Percentiles rank a stretch among this genome's conserved stretches.
phyloP scores from a whole-genome alignment of 2,888 invertebrate genomes.

The Cetonia aurata region DNA sequence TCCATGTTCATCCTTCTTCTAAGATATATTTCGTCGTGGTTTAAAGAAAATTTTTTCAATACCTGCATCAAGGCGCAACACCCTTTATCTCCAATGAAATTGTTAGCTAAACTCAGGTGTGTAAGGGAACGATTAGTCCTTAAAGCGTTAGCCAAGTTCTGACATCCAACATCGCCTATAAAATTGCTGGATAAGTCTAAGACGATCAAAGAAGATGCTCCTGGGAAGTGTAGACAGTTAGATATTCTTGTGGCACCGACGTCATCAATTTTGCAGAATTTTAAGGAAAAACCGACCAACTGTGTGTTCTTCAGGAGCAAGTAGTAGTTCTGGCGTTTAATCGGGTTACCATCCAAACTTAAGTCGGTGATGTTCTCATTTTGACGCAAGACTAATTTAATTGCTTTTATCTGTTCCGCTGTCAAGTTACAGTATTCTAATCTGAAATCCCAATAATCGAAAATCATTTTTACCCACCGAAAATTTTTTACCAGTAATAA shows the following conservation, averaged over 20 bases:
- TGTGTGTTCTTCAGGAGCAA: conserved; percentile 55
- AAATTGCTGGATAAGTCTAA: conserved; percentile 63
- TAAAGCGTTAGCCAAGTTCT: conserved; percentile 58
- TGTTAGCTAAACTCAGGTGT: conserved; percentile 59
- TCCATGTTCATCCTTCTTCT: conserved; percentile 51
- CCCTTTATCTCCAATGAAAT: conserved; percentile 58
- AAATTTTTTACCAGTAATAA: no score
- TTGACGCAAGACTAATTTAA: conserved; percentile 55
- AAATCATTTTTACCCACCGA: no score
- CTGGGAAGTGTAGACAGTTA: conserved; percentile 54
- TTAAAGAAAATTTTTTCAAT: conserved; percentile 58
- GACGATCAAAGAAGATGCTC: conserved; percentile 54
- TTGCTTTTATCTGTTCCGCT: conserved; percentile 56
- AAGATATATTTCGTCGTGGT: conserved; percentile 59
- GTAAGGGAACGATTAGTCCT: conserved; percentile 58
- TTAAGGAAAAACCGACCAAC: conserved; percentile 59
- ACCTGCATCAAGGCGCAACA: conserved; percentile 51
- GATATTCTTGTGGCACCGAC: conserved; percentile 57
- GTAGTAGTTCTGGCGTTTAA: conserved; percentile 59
- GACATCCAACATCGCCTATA: conserved; percentile 60
- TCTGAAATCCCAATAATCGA: conserved; percentile 50
- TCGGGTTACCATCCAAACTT: conserved; percentile 63
- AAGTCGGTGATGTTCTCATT: conserved; percentile 57
- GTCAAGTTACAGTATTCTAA: conserved; percentile 60
- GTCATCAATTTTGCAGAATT: conserved; percentile 60